Base-by-base conservation (phyloP, 2,797 vertebrate genomes). In the Melanotaenia trifasciata region DNA sequence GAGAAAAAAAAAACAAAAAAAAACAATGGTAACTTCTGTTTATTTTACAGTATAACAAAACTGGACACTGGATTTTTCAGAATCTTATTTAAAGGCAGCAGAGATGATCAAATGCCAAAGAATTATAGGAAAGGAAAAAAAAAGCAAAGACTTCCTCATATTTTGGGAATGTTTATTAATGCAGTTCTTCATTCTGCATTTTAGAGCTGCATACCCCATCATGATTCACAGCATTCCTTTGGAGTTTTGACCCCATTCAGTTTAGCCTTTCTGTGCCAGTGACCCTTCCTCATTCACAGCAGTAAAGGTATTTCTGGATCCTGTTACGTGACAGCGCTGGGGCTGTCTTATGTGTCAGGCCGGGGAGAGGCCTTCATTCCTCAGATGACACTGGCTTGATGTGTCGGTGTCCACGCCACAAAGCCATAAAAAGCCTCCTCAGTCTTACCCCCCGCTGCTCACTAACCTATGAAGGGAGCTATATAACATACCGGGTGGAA, bases 321-420 rank as follows among this genome's bases (percentile, higher is more conserved):
- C 54, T 33, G 79, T 93, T 91, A 89, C 90, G 75, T 76, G 86
- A 79, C 87, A 40, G 80, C 9, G 18, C 30, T 45, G 78, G 73
- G 78, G 76, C 72, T 72, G 8, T 89, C 83, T 90, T 85, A 69
- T 75, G 89, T 87, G 79, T 87, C 89, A 57, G 70, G 54, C 54
- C 1, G 0, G 83, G 84, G 70, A 81, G 91, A 87, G 85, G 86
- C 83, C 70, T 54, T 72, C 87, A 92, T 92, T 91, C 89, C 90
- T 90, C 84, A 57, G 80, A 91, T 87, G 86, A 88, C 86, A 84
- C 83, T 32, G 80, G 73, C 66, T 51, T 74, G 73, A 90, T 59
- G 72, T 78, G 82, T 86, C 62, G 30, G 38, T 38, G 74, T 72
- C 70, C 74, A 79, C 68, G 5, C 56, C 18, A 60, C 45, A 43